phyloP scores from a whole-genome alignment of 2,113 vertebrate species.

The Atrichornis clamosus region DNA sequence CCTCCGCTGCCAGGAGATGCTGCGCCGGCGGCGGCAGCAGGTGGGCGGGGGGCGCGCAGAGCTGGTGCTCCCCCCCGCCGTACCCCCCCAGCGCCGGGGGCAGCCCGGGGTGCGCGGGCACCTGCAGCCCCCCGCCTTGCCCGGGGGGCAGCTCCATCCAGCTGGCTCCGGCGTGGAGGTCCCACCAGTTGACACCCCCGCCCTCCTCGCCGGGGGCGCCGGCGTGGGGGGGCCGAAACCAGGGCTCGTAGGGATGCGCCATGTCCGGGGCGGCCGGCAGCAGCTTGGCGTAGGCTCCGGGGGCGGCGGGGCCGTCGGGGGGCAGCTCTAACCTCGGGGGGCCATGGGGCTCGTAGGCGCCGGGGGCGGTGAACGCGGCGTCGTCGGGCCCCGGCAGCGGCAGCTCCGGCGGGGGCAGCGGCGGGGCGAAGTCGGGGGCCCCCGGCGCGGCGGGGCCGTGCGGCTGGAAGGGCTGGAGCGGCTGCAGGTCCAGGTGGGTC shows the following conservation, averaged over 20 bases:
- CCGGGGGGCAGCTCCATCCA: constrained; percentile 90
- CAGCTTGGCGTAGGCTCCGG: constrained; percentile 73
- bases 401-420: constrained; percentile 67
- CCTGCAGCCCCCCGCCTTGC: constrained; percentile 71
- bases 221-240: constrained; percentile 86
- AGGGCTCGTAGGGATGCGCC: constrained; percentile 92
- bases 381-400: constrained; percentile 67
- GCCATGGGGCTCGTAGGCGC: constrained; percentile 66
- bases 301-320: constrained; percentile 54
- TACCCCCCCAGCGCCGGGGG: constrained; percentile 83
- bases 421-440: constrained; percentile 60
- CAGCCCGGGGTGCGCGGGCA: constrained; percentile 76
- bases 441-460: constrained; percentile 62
- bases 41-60: constrained; percentile 79
- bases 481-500: constrained; percentile 72
- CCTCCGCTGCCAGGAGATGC: constrained; percentile 82
- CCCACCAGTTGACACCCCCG: constrained; percentile 88
- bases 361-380: constrained; percentile 43
- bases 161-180: constrained; percentile 85
- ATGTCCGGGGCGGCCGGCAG: constrained; percentile 77
- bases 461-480: constrained; percentile 74
- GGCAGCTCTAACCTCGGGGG: constrained; percentile 71
- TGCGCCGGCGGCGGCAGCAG: constrained; percentile 75
- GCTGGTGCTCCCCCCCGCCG: constrained; percentile 79
- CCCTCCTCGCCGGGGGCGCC: constrained; percentile 81